Base-by-base conservation (phyloP, 2,113 vertebrate genomes). In the Neotoma lepida region DNA sequence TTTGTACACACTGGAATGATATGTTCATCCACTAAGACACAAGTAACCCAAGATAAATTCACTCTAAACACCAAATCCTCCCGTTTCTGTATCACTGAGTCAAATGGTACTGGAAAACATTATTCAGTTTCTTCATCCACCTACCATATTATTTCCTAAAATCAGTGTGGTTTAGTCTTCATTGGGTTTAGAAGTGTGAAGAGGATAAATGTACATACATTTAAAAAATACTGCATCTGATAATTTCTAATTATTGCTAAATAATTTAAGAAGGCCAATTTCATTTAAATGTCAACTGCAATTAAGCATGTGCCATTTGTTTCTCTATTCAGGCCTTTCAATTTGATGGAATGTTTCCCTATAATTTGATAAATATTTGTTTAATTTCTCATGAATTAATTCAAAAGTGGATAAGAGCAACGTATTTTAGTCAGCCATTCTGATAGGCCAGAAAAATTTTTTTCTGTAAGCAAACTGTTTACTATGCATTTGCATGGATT, bases 311-410 rank as follows among this genome's bases (percentile, higher is more conserved):
- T 96, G 91, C 95, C 94, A 92, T 97, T 97, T 97, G 95, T 88
- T 96, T 94, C 95, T 86, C 94, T 96, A 7, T 81, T 92, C 76
- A 86, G 86, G 85, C 90, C 95, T 97, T 94, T 93, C 51, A 94
- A 61, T 91, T 96, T 96, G 95, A 95, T 94, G 90, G 81, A 96
- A 94, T 96, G 96, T 95, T 96, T 78, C 3, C 46, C 85, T 41
- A 81, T 46, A 54, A 86, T 88, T 94, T 94, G 96, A 95, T 97
- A 97, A 97, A 97, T 97, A 93, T 96, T 97, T 97, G 85, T 96
- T 96, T 94, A 91, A 96, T 96, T 97, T 95, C 61, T 88, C 86
- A 74, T 74, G 88, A 94, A 95, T 97, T 96, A 96, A 93, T 97
- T 97, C 77, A 90, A 93, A 96, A 95, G 51, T 93, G 93, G 85